A percentile compares a stretch with the other conserved stretches of the same genome.
Conservation (phyloP, 2,888 invertebrate species). For the Mylabris sibirica region DNA sequence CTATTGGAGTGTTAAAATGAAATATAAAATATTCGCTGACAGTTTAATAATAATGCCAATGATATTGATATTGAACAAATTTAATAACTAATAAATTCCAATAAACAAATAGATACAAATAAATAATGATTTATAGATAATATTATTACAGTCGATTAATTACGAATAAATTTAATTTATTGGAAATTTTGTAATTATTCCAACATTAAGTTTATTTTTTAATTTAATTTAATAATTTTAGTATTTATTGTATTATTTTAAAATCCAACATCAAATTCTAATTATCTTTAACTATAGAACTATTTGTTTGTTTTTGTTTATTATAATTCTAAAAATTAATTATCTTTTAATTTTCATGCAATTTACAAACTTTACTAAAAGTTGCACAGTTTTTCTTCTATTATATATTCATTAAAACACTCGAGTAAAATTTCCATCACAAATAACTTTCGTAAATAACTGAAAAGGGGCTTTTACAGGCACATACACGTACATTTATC, state of each 20-base stretch:
- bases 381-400: not conserved
- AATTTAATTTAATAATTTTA: not conserved
- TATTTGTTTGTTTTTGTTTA: not conserved
- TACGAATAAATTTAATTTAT: not conserved
- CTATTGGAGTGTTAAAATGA: not conserved
- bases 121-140: not conserved
- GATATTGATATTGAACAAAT: not conserved
- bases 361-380: not conserved
- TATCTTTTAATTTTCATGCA: not conserved
- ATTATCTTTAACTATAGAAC: not conserved
- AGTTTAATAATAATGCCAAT: not conserved
- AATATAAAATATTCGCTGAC: not conserved
- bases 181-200: not conserved
- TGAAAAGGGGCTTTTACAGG: not conserved
- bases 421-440: not conserved
- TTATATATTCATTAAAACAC: slow-evolving; percentile 7
- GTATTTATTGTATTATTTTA: not conserved
- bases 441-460: not conserved
- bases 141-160: not conserved
- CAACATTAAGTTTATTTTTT: not conserved
- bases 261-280: not conserved
- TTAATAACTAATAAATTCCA: not conserved
- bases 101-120: not conserved
- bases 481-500: not conserved
- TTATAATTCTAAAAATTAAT: not conserved